phyloP scores from a whole-genome alignment of 2,797 vertebrate species.

The Cirrhinus mrigala region DNA sequence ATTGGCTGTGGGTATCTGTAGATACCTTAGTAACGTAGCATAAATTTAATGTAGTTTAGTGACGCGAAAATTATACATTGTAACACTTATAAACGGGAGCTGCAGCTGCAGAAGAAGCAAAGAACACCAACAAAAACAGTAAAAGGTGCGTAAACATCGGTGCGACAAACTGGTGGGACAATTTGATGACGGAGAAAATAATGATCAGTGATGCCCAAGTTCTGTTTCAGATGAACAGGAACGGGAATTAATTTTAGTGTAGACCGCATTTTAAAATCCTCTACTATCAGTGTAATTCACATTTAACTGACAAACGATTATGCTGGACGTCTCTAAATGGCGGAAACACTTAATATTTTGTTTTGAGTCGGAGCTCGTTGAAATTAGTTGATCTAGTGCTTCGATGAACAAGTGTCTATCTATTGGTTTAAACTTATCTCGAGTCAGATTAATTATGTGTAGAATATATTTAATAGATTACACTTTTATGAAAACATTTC shows the following conservation, averaged over 20 bases:
- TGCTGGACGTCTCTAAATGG: not conserved
- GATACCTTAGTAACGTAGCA: not conserved
- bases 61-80: not conserved
- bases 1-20: not conserved
- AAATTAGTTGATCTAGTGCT: too few relatives aligned
- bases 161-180: not conserved
- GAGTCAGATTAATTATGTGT: not conserved
- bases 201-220: not conserved
- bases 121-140: not conserved
- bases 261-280: not conserved
- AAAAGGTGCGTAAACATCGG: not conserved
- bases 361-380: too few relatives aligned
- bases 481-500: not conserved
- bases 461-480: not conserved
- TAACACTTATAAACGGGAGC: not conserved
- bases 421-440: not conserved
- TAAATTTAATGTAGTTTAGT: not conserved
- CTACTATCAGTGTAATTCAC: not conserved
- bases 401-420: too few relatives aligned
- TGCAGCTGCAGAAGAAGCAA: not conserved
- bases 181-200: not conserved
- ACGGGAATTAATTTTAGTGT: not conserved
- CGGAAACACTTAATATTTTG: not conserved
- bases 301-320: too few relatives aligned
- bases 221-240: not conserved